Conservation (phyloP, 2,797 vertebrate species). For the Syngnathus acus region DNA sequence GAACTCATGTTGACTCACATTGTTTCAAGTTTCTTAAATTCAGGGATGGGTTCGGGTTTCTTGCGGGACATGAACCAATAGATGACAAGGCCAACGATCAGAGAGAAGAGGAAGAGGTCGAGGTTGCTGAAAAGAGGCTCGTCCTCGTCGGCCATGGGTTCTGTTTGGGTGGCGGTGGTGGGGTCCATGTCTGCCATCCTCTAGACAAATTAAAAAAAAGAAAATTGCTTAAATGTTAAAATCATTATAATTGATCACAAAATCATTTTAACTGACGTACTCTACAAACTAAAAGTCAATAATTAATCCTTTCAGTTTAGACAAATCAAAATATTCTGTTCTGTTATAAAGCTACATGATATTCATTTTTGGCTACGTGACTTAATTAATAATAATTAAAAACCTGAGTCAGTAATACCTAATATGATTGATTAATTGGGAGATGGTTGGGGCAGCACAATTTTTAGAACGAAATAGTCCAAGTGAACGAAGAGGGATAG, state of each 20-base stretch:
- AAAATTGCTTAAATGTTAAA: not conserved
- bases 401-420: not conserved
- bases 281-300: not conserved
- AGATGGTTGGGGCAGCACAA: not conserved
- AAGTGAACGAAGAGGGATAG: not conserved
- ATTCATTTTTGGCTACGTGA: not conserved
- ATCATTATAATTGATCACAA: not conserved
- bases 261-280: not conserved
- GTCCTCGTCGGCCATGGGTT: constrained; percentile 53
- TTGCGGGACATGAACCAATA: constrained; percentile 92
- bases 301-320: not conserved
- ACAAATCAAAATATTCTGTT: not conserved
- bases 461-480: not conserved
- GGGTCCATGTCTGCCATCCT: constrained; percentile 63
- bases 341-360: not conserved
- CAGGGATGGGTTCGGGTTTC: constrained; percentile 83
- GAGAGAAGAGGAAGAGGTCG: constrained; percentile 83
- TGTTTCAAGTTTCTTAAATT: constrained; percentile 80
- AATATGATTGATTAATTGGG: not conserved
- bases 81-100: constrained; percentile 77
- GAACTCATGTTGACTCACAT: constrained; percentile 60
- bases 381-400: not conserved
- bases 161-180: constrained; percentile 49
- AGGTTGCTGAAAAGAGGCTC: constrained; percentile 76
- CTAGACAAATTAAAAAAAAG: not conserved